Conservation (phyloP, 2,797 vertebrate species). For the Yasuhikotakia modesta region DNA sequence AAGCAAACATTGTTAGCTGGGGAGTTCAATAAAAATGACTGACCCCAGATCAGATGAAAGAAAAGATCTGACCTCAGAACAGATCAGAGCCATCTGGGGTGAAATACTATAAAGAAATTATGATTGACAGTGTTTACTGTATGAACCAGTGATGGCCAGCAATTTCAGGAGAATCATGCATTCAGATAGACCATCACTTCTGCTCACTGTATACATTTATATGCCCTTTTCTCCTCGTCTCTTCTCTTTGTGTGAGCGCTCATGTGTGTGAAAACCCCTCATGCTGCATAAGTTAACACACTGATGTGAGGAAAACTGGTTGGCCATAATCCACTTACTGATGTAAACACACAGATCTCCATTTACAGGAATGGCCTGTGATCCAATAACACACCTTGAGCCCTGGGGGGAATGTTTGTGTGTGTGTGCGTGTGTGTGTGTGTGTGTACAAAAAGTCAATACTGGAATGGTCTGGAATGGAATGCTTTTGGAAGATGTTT, state of each 20-base stretch:
- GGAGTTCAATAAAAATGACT: not conserved
- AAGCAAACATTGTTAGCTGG: too few relatives aligned
- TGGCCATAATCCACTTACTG: constrained; percentile 76
- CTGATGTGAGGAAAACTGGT: constrained; percentile 65
- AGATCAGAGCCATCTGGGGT: not conserved
- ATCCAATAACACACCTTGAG: constrained; percentile 57
- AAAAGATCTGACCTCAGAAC: not conserved
- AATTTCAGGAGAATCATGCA: constrained; percentile 53
- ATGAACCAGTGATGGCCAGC: constrained; percentile 13
- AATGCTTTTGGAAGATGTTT: constrained; percentile 10
- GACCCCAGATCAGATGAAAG: not conserved
- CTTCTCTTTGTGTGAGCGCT: constrained; percentile 44
- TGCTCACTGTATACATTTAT: constrained; percentile 57
- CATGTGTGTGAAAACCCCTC: constrained; percentile 47
- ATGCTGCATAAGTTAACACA: constrained; percentile 61
- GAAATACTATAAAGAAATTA: not conserved
- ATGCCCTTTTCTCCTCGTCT: constrained; percentile 49
- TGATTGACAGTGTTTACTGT: not conserved
- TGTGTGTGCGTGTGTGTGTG: constrained; percentile 21
- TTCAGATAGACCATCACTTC: constrained; percentile 56
- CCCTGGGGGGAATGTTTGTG: constrained; percentile 43
- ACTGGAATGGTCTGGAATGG: constrained; percentile 17
- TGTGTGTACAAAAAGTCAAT: constrained; percentile 9
- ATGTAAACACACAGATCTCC: constrained; percentile 71
- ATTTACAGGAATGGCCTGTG: constrained; percentile 70